Evolutionary conservation across 2,113 vertebrate species (phyloP), one percentile per base, ranked within the genome.

Genomic region (Lutjanus erythropterus): DNA sequence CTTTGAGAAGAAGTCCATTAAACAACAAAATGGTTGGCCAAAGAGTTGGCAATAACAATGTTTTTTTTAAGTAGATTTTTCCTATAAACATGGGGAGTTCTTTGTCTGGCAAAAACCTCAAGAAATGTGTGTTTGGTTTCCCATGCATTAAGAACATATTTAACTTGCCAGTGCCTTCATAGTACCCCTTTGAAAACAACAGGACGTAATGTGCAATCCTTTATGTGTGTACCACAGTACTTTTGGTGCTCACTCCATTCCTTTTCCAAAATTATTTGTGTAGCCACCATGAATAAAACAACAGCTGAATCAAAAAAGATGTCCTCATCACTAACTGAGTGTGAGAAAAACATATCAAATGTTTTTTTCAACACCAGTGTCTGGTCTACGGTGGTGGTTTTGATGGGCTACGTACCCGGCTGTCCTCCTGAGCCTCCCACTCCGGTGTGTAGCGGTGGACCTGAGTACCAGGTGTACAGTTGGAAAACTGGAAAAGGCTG

Each of bases 401-500:
- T 62, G 33, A 39, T 33, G 55, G 19, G 9, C 86, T 86, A 81
- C 91, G 0, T 84, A 96, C 96, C 95, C 95, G 83, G 84, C 94
- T 95, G 85, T 96, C 96, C 87, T 96, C 95, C 66, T 96, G 95
- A 18, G 93, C 92, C 83, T 96, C 95, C 95, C 95, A 96, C 80
- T 96, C 94, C 0, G 95, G 94, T 12, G 88, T 91, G 73, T 93
- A 96, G 74, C 46, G 93, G 80, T 96, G 95, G 25, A 96, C 93
- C 71, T 94, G 93, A n/a, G 94, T 94, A 7, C 94, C 96, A 1
- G 90, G 59, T 0, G 93, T 95, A 81, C 96, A 96, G 93, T 96
- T 96, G 76, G 96, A 89, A 72, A 96, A 96, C 89, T 96, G 96
- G 91, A 96, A 96, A 59, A 96, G 95, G 84, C 95, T 96, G 50